Percentiles rank a stretch among this genome's conserved stretches.
Conservation (phyloP, 2,888 invertebrate species). For the Himalopsyche tibetana region DNA sequence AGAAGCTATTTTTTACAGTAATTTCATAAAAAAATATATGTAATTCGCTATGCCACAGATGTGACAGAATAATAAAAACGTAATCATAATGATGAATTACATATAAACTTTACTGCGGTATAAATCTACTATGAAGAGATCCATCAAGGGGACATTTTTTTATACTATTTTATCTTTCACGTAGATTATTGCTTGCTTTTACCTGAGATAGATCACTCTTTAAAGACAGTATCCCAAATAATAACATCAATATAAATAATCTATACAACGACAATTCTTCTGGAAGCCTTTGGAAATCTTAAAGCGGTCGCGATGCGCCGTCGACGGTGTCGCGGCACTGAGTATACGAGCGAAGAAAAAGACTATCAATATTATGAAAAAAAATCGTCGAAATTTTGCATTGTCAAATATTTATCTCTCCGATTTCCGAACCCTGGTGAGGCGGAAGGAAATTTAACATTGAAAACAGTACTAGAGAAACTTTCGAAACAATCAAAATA, state of each 20-base stretch:
- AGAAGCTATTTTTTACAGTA: not conserved
- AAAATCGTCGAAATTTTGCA: not conserved
- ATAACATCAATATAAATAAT: constrained; percentile 59
- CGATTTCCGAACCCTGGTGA: not conserved
- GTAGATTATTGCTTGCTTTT: constrained; percentile 60
- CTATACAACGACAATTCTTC: constrained; percentile 52
- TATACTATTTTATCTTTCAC: constrained; percentile 50
- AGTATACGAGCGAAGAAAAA: not conserved
- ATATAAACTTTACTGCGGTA: constrained; percentile 16
- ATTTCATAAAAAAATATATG: not conserved
- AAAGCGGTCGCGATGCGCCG: constrained; percentile 39
- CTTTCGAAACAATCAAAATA: constrained; percentile 22
- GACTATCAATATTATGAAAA: constrained; percentile 41
- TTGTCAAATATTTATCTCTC: not conserved
- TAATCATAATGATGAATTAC: constrained; percentile 14
- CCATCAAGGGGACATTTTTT: constrained; percentile 50
- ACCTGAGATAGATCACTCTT: constrained; percentile 44
- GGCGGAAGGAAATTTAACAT: constrained; percentile 12
- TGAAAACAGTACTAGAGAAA: constrained; percentile 15
- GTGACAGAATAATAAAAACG: not conserved
- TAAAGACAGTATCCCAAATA: constrained; percentile 57
- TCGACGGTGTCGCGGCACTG: constrained; percentile 23
- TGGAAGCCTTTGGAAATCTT: constrained; percentile 63
- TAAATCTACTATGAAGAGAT: constrained; percentile 52
- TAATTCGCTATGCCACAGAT: not conserved